Base-by-base conservation (phyloP, 2,888 invertebrate species). In the Drosophila bunnanda region DNA sequence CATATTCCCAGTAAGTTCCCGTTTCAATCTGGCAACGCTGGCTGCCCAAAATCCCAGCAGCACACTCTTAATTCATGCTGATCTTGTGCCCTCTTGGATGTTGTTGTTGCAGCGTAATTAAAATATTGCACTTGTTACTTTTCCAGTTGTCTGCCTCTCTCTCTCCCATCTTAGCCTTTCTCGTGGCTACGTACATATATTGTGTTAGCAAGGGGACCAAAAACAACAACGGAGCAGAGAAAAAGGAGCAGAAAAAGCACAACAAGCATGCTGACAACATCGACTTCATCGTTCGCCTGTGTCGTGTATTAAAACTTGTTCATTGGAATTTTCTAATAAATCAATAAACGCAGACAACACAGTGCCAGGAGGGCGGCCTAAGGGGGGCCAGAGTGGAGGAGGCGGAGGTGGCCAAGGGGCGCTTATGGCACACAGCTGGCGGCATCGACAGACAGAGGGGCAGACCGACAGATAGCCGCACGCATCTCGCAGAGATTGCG, bases 301-400 rank as follows among this genome's bases (percentile, higher is more conserved):
- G 74, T 75, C 75, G 74, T 78, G 88, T 88, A 83, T 85, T 80
- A 80, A 90, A 90, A 90, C 90, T 89, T 88, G 90, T 90, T 90
- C 88, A 84, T 83, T 81, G 88, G 90, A 90, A 90, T 90, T 90
- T 90, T 90, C 91, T 90, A 90, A 90, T 90, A 90, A 90, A 90
- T 89, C 90, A 90, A 88, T 84, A 85, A 88, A 85, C 88, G 87
- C 83, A 86, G 88, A 88, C 84, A 88, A 85, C 84, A 77, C 83
- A 79, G 78, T 77, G 83, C 70, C 65, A 75, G 68, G 78, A 61
- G 60, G 50, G 50, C 6, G 13, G 39, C 13, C 8, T 4, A 1
- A 8, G 38, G 32, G 30, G 56, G 1, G 34, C 22, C 6, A 34
- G 22, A 15, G 15, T 12, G 53, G 53, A 4, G 10, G 5, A 32